Evolutionary conservation across 2,797 vertebrate genomes (phyloP).

Genomic region (Crenuchus spilurus): DNA sequence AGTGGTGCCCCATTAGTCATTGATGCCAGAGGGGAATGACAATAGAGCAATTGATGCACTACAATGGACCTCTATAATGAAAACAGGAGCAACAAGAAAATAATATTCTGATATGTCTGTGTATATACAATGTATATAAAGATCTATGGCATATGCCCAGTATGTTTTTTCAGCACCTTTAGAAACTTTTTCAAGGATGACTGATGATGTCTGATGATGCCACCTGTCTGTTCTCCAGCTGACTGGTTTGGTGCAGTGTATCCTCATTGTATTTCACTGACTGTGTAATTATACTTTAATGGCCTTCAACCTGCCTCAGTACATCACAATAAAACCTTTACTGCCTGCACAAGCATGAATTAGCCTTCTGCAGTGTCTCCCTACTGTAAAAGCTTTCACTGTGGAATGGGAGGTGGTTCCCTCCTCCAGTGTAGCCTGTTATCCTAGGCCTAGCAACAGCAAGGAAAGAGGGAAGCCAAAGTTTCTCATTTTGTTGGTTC

Average conservation of each 20-base stretch:
- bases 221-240: background rate
- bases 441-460: background rate
- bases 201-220: background rate
- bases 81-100: too few species aligned
- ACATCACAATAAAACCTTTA: conserved; percentile 64
- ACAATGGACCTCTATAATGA: too few species aligned
- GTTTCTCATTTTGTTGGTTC: background rate
- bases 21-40: too few species aligned
- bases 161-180: background rate
- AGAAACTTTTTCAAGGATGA: background rate
- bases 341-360: conserved; percentile 62
- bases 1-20: too few species aligned
- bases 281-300: conserved; percentile 70
- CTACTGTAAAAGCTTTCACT: conserved; percentile 7
- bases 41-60: too few species aligned
- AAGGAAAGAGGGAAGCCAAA: background rate
- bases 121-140: too few species aligned
- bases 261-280: conserved; percentile 59
- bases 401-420: background rate
- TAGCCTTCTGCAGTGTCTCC: conserved; percentile 60
- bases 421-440: background rate
- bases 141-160: too few species aligned
- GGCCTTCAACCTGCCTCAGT: conserved; percentile 62
- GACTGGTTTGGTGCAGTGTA: conserved; percentile 51
- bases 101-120: too few species aligned